Evolutionary conservation across 2,797 vertebrate species (phyloP).

Genomic region (Danio albolineatus): DNA sequence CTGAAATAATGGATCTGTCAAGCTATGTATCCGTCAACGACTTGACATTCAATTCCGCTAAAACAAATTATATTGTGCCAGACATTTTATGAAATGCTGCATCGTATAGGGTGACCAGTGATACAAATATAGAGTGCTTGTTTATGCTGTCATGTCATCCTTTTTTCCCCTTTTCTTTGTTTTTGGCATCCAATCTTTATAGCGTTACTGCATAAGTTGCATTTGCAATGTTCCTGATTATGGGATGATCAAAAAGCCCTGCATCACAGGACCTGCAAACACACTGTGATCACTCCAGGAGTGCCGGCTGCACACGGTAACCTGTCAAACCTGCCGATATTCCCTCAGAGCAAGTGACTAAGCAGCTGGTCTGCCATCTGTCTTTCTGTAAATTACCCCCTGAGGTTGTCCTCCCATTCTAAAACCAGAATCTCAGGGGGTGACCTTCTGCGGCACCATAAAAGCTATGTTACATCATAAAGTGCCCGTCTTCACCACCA

Average conservation of each 20-base stretch:
- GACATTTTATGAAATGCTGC: constrained; percentile 10
- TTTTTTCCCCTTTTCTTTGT: not conserved
- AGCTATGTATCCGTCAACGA: constrained; percentile 5
- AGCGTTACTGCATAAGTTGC: not conserved
- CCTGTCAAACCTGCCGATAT: constrained; percentile 27
- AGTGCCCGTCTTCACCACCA: constrained; percentile 64
- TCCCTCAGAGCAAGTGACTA: constrained; percentile 26
- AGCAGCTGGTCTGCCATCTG: constrained; percentile 41
- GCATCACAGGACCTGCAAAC: not conserved
- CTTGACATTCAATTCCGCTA: constrained; percentile 38
- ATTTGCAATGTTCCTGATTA: not conserved
- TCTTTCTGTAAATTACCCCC: constrained; percentile 68
- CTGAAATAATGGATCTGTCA: constrained; percentile 49
- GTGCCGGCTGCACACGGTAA: constrained; percentile 11
- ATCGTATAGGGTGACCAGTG: constrained; percentile 1
- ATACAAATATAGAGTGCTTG: constrained; percentile 11
- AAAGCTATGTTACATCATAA: constrained; percentile 71
- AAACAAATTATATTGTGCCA: constrained; percentile 33
- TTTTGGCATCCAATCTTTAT: not conserved
- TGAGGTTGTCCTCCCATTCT: constrained; percentile 64
- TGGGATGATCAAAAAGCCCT: constrained; percentile 12
- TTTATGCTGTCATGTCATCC: constrained; percentile 31
- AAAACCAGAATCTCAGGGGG: constrained; percentile 61
- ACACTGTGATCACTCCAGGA: constrained; percentile 1
- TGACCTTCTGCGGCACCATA: constrained; percentile 73